These are phyloP conservation scores for Dicyrtoma fusca DNA, from an alignment of 2,888 invertebrate species.

Conservation along the genomic window DNA sequence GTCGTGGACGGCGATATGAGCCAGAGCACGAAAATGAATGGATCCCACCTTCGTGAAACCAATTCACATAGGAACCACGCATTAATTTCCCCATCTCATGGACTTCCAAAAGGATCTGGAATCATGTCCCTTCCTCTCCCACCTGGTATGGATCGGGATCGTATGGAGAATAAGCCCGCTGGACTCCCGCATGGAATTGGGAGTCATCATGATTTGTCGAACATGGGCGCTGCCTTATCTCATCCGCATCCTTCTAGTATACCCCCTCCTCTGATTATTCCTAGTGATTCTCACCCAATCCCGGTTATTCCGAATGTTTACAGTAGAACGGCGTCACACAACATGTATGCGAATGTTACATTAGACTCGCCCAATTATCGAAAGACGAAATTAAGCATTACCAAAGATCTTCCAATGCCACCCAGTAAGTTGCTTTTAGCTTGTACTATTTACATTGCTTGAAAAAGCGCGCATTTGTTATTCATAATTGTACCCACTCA, in stretches of 20 bases:
- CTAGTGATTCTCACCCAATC: too few relatives aligned
- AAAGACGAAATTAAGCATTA: constrained; percentile 21
- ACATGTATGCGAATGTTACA: too few relatives aligned
- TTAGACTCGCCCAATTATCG: not conserved
- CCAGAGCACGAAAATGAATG: too few relatives aligned
- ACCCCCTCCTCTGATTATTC: not conserved
- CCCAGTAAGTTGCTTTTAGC: constrained; percentile 68
- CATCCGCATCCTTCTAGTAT: not conserved
- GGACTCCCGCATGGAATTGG: not conserved
- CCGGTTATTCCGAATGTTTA: too few relatives aligned
- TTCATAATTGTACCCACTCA: too few relatives aligned
- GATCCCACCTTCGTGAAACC: not conserved
- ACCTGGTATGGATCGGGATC: constrained; percentile 48
- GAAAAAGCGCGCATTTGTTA: too few relatives aligned
- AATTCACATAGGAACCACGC: not conserved
- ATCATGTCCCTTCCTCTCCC: constrained; percentile 53
- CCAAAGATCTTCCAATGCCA: constrained; percentile 83
- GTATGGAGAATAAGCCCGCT: not conserved
- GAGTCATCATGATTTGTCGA: too few relatives aligned
- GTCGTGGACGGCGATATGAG: constrained; percentile 40
- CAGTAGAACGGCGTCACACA: too few relatives aligned
- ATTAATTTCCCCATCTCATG: not conserved
- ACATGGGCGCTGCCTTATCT: not conserved
- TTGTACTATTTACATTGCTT: too few relatives aligned
- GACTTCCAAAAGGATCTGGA: not conserved